Percentiles rank a stretch among this genome's conserved stretches.
Evolutionary conservation across 2,797 vertebrate genomes (phyloP).

Genomic region (Anolis apletophallus): DNA sequence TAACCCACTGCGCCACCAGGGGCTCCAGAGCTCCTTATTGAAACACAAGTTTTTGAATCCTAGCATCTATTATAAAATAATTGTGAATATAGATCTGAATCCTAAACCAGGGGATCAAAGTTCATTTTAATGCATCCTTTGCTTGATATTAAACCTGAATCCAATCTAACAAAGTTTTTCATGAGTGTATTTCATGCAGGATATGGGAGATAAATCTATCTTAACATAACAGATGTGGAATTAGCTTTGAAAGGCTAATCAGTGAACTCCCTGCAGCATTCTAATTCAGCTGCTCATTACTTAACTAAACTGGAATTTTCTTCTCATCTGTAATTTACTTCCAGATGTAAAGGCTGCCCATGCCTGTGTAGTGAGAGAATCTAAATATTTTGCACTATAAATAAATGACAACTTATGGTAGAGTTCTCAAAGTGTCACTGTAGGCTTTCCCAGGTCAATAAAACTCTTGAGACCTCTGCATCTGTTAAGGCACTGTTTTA

Average conservation of each 20-base stretch:
- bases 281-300: neutral
- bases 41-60: neutral
- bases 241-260: slow-evolving; percentile 59
- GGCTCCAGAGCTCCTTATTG: too few species aligned
- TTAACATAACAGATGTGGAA: slow-evolving; percentile 40
- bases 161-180: slow-evolving; percentile 53
- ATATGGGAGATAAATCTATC: slow-evolving; percentile 43
- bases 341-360: fast-evolving
- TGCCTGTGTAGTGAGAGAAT: neutral
- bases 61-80: slow-evolving; percentile 21
- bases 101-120: slow-evolving; percentile 35
- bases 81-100: slow-evolving; percentile 1
- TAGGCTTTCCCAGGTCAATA: neutral
- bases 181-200: slow-evolving; percentile 14
- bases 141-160: slow-evolving; percentile 47
- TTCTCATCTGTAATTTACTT: slow-evolving; percentile 11
- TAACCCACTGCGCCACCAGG: too few species aligned
- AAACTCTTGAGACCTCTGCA: neutral
- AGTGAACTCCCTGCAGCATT: slow-evolving; percentile 41
- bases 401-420: neutral
- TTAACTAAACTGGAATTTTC: slow-evolving; percentile 15
- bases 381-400: fast-evolving
- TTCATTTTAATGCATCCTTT: slow-evolving; percentile 44
- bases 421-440: neutral
- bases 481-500: neutral